Evolutionary conservation across 1,140 invertebrate genomes (phyloP).

Genomic region (Heliconius eleuchia): DNA sequence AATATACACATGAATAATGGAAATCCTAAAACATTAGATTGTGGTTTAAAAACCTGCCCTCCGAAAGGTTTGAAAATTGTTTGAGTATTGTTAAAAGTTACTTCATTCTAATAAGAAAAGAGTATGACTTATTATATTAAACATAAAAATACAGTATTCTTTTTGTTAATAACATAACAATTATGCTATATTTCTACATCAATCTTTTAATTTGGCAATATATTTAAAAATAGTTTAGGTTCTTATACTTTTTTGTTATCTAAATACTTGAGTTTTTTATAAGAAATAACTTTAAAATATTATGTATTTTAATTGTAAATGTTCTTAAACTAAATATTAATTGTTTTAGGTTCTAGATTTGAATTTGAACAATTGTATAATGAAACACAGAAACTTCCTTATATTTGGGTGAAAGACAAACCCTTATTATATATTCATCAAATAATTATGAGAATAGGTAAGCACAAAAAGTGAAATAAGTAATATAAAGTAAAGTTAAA

Average conservation of each 20-base stretch:
- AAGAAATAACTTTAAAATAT: no score
- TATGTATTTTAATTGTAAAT: conserved; percentile 8
- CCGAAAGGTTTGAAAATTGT: conserved; percentile 42
- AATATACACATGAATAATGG: conserved; percentile 52
- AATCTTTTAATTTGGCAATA: no score
- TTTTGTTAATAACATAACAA: no score
- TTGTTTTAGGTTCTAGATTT: conserved; percentile 33
- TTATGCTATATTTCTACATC: no score
- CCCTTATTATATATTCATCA: conserved; percentile 92
- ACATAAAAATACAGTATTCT: no score
- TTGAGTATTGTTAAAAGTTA: no score
- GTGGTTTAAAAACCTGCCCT: conserved; percentile 54
- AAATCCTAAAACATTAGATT: conserved; percentile 41
- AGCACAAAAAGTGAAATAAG: neutral
- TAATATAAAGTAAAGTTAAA: no score
- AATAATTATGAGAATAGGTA: conserved; percentile 84
- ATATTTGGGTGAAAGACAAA: conserved; percentile 82
- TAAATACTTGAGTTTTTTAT: no score
- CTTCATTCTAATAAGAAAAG: no score
- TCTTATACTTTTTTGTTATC: no score
- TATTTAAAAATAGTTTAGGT: no score
- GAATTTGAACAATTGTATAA: conserved; percentile 67
- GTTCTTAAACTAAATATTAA: neutral
- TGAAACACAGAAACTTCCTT: conserved; percentile 78
- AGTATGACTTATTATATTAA: no score